Evolutionary conservation across 1,140 invertebrate genomes (phyloP).

Genomic region (Atta cephalotes): DNA sequence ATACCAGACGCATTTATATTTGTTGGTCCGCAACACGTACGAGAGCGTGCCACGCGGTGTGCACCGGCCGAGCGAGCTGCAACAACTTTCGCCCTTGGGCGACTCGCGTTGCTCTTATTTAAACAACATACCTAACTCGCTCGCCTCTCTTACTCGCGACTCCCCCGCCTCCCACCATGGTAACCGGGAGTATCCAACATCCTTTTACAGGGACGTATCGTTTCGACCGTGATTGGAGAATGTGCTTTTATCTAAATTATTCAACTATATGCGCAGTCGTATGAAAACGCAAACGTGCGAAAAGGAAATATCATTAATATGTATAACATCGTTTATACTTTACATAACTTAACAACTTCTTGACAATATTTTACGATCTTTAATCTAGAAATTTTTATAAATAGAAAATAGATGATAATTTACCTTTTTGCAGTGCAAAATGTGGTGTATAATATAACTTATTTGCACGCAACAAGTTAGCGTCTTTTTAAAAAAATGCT

Average conservation of each 20-base stretch:
- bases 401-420: not conserved
- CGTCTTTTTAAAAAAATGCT: not conserved
- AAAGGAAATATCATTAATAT: not conserved
- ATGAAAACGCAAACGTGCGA: not conserved
- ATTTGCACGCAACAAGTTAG: not conserved
- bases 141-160: conserved; percentile 80
- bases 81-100: conserved; percentile 85
- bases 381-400: not conserved
- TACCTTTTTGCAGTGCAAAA: not conserved
- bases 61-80: conserved; percentile 72
- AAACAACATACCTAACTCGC: conserved; percentile 85
- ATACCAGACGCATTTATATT: conserved; percentile 75
- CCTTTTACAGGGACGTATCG: conserved; percentile 76
- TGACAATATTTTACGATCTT: not conserved
- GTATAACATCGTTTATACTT: not conserved
- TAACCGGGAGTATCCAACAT: conserved; percentile 74
- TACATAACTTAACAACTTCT: too few relatives aligned
- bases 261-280: not conserved
- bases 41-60: conserved; percentile 70
- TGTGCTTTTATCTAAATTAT: conserved; percentile 14
- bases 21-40: conserved; percentile 67
- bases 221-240: conserved; percentile 23
- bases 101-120: conserved; percentile 84
- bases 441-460: not conserved
- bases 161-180: conserved; percentile 82